Evolutionary conservation across 1,140 invertebrate genomes (phyloP), one percentile per base, ranked within the genome.

Genomic region (Paralvinella palmiformis): DNA sequence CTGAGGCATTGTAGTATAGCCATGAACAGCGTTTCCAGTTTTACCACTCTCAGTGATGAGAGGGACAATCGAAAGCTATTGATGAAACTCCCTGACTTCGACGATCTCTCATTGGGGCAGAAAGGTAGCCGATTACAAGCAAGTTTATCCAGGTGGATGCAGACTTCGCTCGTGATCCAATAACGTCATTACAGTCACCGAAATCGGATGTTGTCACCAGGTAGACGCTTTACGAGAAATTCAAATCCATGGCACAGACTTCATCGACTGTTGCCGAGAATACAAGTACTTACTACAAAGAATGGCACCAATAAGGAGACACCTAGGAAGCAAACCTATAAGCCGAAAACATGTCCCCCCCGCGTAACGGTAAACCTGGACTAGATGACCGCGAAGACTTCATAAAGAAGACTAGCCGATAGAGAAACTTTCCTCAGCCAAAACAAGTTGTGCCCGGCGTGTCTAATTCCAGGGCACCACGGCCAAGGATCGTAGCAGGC

Each of bases 1-100:
- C 48, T 67, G 1, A 35, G 58, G 10, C 66, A 67, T 29, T 64
- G 66, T 36, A 7, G 37, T 10, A n/a, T n/a, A n/a, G n/a, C n/a
- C n/a, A n/a, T n/a, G n/a, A n/a, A 41, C 10, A 10, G 37, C 37
- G n/a, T 10, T 41, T n/a, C 37, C n/a, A n/a, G 37, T n/a, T n/a
- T 53, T 10, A 24, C 7, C 50, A 17, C 22, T 53, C 24, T n/a
- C 13, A n/a, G 13, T 53, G 50, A 27, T 22, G 37, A 41, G 37
- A 41, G 37, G n/a, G 37, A 41, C 10, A 41, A 41, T 41, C 10
- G n/a, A n/a, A 41, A 41, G n/a, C 37, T 41, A 10, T n/a, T 41
- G 10, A n/a, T n/a, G n/a, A 41, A 41, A n/a, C n/a, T 41, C 10
- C 37, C 37, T 10, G 37, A 41, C n/a, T n/a, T 41, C 10, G 37